These are phyloP conservation scores for Prionace glauca DNA, from an alignment of 2,797 vertebrate species.

Conservation along the genomic window DNA sequence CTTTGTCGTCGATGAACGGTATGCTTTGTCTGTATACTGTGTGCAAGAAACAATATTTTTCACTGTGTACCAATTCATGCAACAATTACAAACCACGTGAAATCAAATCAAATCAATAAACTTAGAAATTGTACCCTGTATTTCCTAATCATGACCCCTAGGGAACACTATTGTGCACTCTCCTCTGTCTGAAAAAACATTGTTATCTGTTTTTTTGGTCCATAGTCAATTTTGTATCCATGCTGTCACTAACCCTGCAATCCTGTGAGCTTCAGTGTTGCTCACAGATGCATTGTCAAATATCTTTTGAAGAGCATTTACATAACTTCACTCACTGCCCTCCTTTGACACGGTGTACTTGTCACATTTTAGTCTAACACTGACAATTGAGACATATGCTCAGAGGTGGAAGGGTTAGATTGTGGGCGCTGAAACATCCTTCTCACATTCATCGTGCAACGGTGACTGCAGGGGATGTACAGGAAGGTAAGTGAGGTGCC, in stretches of 20 bases:
- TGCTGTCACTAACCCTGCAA: background rate
- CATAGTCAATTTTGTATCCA: background rate
- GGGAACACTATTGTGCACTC: background rate
- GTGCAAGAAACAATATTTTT: too few species aligned
- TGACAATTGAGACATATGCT: background rate
- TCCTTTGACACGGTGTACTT: background rate
- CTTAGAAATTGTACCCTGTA: background rate
- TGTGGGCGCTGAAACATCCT: background rate
- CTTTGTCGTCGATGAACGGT: too few species aligned
- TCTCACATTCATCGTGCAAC: background rate
- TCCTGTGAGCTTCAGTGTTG: background rate
- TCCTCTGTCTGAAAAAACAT: background rate
- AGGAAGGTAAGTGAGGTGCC: background rate
- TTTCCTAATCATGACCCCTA: background rate
- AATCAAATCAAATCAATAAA: background rate
- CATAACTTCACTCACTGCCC: background rate
- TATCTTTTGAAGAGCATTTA: background rate
- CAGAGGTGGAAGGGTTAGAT: background rate
- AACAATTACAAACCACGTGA: too few species aligned
- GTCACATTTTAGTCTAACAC: background rate
- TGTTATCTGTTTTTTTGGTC: background rate
- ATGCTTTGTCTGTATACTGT: too few species aligned
- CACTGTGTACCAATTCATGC: too few species aligned
- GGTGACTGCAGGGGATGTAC: background rate
- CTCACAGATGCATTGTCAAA: background rate